phyloP scores from a whole-genome alignment of 2,113 vertebrate species.

The Cyprinus carpio region DNA sequence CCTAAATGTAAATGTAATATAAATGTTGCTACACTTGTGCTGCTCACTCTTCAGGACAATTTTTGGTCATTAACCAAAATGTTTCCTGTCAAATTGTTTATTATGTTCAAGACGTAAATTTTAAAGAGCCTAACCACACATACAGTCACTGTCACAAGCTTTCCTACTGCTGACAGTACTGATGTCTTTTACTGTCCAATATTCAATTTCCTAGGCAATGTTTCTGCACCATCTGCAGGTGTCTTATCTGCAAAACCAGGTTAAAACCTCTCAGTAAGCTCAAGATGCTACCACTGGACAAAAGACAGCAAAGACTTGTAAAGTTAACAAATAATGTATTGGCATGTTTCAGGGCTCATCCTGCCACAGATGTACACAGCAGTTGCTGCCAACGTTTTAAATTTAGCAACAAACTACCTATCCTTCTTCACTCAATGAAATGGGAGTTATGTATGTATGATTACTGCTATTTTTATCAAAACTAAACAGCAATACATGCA shows the following conservation, averaged over 20 bases:
- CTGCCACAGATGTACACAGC: constrained; percentile 89
- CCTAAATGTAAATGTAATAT: too few species aligned
- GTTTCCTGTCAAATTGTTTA: not conserved
- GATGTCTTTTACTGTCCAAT: not conserved
- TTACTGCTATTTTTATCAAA: not conserved
- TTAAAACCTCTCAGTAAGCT: constrained; percentile 60
- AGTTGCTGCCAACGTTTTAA: constrained; percentile 83
- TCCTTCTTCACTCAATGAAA: constrained; percentile 80
- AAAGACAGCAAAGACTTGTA: not conserved
- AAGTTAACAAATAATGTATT: constrained; percentile 29
- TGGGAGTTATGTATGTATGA: constrained; percentile 86
- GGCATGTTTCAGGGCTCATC: constrained; percentile 81
- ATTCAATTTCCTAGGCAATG: constrained; percentile 74
- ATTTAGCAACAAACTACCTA: constrained; percentile 80
- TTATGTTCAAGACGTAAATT: not conserved
- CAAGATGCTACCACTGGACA: not conserved
- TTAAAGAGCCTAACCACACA: not conserved
- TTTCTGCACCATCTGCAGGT: constrained; percentile 86
- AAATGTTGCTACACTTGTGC: not conserved
- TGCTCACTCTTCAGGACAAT: not conserved
- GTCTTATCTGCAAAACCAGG: constrained; percentile 89
- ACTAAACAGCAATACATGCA: not conserved
- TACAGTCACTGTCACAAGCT: not conserved
- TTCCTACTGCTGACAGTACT: not conserved
- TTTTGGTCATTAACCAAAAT: not conserved